Percentiles rank a stretch among this genome's conserved stretches.
phyloP scores from a whole-genome alignment of 2,888 invertebrate genomes.

The Yponomeuta plumbellus region DNA sequence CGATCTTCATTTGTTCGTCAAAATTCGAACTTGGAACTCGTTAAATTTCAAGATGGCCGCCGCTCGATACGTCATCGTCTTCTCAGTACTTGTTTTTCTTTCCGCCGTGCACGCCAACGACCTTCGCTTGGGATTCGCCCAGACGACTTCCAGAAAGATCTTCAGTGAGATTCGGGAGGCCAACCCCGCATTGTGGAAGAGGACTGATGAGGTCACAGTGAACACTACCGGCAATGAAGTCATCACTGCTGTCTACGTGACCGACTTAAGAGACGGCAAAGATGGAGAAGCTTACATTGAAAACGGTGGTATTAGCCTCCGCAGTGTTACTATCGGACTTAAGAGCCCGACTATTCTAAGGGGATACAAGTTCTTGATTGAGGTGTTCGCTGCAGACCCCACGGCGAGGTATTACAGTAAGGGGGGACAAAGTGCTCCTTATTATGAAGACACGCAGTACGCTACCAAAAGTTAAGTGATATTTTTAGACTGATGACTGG shows the following conservation, averaged over 20 bases:
- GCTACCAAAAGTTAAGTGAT: conserved; percentile 38
- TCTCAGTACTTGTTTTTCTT: background rate
- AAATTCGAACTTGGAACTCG: conserved; percentile 3
- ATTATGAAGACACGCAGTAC: conserved; percentile 35
- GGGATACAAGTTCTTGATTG: conserved; percentile 57
- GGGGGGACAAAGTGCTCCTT: conserved; percentile 28
- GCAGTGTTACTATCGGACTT: conserved; percentile 49
- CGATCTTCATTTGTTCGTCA: conserved; percentile 2
- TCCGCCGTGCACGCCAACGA: conserved; percentile 33
- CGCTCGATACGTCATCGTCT: background rate
- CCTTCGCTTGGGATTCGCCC: conserved; percentile 35
- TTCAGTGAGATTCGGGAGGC: conserved; percentile 53
- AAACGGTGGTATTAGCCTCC: conserved; percentile 53
- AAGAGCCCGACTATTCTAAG: conserved; percentile 55
- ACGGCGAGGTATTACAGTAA: conserved; percentile 38
- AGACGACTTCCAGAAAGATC: conserved; percentile 39
- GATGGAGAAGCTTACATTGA: conserved; percentile 51
- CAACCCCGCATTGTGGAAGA: conserved; percentile 54
- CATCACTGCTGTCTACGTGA: conserved; percentile 52
- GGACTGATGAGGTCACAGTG: conserved; percentile 49
- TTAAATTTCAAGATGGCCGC: background rate
- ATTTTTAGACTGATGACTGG: conserved; percentile 10
- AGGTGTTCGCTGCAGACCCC: conserved; percentile 46
- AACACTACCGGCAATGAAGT: conserved; percentile 45
- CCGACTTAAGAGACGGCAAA: conserved; percentile 53